These are phyloP conservation scores for Alauda arvensis DNA, from an alignment of 2,797 vertebrate species.

Conservation along the genomic window DNA sequence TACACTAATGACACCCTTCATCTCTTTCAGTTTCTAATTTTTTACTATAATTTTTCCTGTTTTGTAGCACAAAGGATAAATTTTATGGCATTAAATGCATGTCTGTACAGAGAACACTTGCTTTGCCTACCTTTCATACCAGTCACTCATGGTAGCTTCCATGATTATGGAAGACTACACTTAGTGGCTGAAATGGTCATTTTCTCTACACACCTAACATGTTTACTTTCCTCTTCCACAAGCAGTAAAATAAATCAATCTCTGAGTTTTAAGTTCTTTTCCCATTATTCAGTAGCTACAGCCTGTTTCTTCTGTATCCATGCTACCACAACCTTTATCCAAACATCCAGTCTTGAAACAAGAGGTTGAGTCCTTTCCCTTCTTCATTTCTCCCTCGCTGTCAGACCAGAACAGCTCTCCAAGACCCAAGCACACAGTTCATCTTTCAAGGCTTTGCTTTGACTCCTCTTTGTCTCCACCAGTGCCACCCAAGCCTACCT, in stretches of 20 bases:
- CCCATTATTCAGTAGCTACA: neutral
- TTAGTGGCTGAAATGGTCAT: neutral
- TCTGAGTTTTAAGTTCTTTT: neutral
- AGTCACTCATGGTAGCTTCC: neutral
- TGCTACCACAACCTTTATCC: neutral
- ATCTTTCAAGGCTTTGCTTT: neutral
- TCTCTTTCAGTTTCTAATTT: neutral
- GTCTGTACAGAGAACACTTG: neutral
- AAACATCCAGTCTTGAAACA: neutral
- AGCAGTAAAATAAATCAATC: neutral
- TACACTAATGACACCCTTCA: neutral
- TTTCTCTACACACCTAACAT: neutral
- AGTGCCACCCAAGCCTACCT: neutral
- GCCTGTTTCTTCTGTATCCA: neutral
- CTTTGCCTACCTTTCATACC: neutral
- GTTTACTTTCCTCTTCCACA: neutral
- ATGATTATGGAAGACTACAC: neutral
- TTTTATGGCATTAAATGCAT: neutral
- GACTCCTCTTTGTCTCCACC: neutral
- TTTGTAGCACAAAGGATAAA: neutral
- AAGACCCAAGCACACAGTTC: neutral
- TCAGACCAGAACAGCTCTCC: neutral
- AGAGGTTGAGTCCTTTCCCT: neutral
- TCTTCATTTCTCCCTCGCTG: neutral
- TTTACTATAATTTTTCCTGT: neutral